Conservation (phyloP, 2,797 vertebrate genomes). For the Emys orbicularis region DNA sequence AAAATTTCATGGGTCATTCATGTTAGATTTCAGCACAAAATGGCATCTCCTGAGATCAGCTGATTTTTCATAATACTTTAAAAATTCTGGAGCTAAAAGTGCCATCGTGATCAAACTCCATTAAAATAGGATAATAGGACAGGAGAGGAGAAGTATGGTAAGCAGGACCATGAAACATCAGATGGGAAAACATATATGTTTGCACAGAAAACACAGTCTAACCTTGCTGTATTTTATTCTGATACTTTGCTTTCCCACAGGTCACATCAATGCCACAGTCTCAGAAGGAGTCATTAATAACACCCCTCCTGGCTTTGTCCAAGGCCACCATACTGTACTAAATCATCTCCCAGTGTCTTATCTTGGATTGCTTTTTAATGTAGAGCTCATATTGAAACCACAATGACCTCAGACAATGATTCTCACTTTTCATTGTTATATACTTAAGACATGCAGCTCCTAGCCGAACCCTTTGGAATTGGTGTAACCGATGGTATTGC, state of each 20-base stretch:
- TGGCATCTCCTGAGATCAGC: neutral
- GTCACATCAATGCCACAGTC: neutral
- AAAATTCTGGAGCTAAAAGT: conserved; percentile 5
- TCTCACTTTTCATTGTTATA: too few species aligned
- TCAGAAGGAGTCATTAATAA: neutral
- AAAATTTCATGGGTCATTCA: neutral
- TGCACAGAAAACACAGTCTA: neutral
- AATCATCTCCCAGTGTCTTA: rapidly evolving
- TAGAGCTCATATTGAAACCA: neutral
- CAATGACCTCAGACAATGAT: rapidly evolving
- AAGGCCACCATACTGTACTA: neutral
- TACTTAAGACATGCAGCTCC: neutral
- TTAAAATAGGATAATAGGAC: neutral
- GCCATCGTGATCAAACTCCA: neutral
- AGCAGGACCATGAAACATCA: neutral
- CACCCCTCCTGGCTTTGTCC: neutral
- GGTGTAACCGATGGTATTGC: neutral
- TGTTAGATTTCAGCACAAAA: neutral
- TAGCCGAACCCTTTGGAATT: neutral
- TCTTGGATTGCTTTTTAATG: rapidly evolving
- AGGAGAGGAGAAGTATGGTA: neutral
- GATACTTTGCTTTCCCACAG: rapidly evolving
- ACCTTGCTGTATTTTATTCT: neutral
- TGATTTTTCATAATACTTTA: neutral
- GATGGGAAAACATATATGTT: neutral